Evolutionary conservation across 2,888 invertebrate species (phyloP).

Genomic region (Troides helena): DNA sequence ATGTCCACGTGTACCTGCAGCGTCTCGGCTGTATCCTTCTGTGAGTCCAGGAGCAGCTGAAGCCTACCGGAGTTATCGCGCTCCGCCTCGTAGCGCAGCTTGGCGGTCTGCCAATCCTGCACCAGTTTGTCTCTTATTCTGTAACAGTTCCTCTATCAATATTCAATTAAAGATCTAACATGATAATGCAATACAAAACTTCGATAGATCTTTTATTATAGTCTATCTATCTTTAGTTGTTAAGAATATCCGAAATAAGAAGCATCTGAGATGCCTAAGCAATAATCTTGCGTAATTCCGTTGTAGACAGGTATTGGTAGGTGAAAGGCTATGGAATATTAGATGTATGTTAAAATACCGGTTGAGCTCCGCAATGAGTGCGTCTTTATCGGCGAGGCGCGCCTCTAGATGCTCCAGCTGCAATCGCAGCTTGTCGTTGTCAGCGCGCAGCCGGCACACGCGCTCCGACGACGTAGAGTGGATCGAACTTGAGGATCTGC

Average conservation of each 20-base stretch:
- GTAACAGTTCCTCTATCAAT: constrained; percentile 2
- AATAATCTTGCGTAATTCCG: too few species aligned
- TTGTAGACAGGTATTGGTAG: too few species aligned
- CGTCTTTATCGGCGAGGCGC: constrained; percentile 67
- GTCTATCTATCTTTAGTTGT: too few species aligned
- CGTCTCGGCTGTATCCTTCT: constrained; percentile 78
- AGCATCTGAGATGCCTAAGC: too few species aligned
- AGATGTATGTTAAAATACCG: constrained; percentile 42
- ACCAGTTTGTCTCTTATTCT: constrained; percentile 75
- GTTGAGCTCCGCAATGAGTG: constrained; percentile 69
- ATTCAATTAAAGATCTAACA: too few species aligned
- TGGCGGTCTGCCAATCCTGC: constrained; percentile 65
- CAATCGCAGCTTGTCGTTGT: constrained; percentile 61
- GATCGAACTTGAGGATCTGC: constrained; percentile 62
- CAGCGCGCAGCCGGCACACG: constrained; percentile 49
- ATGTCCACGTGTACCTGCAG: constrained; percentile 52
- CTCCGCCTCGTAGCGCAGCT: constrained; percentile 72
- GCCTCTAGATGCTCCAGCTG: constrained; percentile 61
- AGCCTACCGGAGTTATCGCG: constrained; percentile 78
- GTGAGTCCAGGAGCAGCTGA: constrained; percentile 79
- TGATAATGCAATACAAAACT: too few species aligned
- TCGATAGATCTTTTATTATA: too few species aligned
- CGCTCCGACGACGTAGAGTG: constrained; percentile 67
- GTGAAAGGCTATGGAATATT: too few species aligned
- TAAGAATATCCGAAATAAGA: too few species aligned